Base-by-base conservation (phyloP, 2,888 invertebrate genomes). In the Ophion ventricosus region DNA sequence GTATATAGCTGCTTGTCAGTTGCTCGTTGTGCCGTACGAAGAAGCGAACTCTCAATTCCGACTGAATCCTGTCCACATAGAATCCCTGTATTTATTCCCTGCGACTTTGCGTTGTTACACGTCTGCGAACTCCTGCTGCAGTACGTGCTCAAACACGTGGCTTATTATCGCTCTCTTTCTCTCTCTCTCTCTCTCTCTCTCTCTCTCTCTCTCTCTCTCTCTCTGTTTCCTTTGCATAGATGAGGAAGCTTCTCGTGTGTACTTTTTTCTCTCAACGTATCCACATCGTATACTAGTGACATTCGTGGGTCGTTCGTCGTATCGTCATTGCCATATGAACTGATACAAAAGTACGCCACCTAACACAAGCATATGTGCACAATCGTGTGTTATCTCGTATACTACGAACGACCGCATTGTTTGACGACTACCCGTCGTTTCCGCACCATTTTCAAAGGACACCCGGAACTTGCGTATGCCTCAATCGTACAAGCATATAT, bases 31-130 rank as follows among this genome's bases (percentile, higher is more conserved):
- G 70, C 23, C 17, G 59, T 76, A 35, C 56, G 69, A 61, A 83
- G 70, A 56, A 11, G 77, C 35, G 35, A 81, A 72, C 35, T 78
- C 78, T 78, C 70, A 54, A 56, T 74, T 79, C 70, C 67, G 78
- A 86, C 86, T 86, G 85, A 81, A 83, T 79, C 49, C 72, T 64
- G 57, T 63, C 61, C 56, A 79, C 67, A 83, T 80, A 75, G 67
- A 72, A 72, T 76, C 64, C 73, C 59, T 73, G 80, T 81, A 79
- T 85, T 85, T 86, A 86, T 86, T 83, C 56, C 73, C 66, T 35
- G 54, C n/a, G 59, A 69, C 61, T 77, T 70, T 76, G 61, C 54
- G 20, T 66, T 64, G 69, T 76, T 67, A 49, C 70, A 59, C 40
- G 77, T 74, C 59, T 49, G 40, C 43, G 59, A 57, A 73, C 49